phyloP scores from a whole-genome alignment of 2,888 invertebrate genomes.

The Ennomos erosarius region DNA sequence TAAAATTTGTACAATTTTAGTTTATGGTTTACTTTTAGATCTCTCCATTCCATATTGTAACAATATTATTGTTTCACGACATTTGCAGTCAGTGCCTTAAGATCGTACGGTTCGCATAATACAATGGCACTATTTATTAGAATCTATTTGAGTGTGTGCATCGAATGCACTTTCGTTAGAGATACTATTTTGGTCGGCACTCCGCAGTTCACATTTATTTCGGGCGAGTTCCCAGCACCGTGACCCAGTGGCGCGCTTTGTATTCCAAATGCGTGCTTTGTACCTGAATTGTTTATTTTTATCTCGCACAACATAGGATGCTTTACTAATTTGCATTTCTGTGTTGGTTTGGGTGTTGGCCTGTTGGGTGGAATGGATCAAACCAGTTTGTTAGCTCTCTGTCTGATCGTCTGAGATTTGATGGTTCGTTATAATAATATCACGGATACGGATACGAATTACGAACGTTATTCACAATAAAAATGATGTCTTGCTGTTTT shows the following conservation, averaged over 20 bases:
- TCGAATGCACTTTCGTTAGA: constrained; percentile 54
- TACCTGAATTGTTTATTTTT: constrained; percentile 63
- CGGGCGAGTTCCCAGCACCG: constrained; percentile 64
- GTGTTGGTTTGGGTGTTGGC: constrained; percentile 9
- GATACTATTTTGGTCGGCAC: constrained; percentile 65
- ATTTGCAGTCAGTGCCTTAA: too few species aligned
- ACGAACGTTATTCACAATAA: too few species aligned
- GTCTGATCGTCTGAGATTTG: constrained; percentile 9
- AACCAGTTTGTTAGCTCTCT: constrained; percentile 25
- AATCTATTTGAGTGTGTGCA: constrained; percentile 41
- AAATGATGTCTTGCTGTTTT: too few species aligned
- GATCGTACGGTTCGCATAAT: too few species aligned
- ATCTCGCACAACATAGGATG: constrained; percentile 31
- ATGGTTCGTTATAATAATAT: too few species aligned
- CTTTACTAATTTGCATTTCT: constrained; percentile 32
- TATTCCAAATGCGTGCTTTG: constrained; percentile 60
- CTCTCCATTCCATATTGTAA: too few species aligned
- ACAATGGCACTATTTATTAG: constrained; percentile 6
- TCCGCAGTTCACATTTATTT: constrained; percentile 68
- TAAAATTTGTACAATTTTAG: too few species aligned
- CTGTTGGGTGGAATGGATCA: constrained; percentile 9
- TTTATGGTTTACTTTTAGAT: too few species aligned
- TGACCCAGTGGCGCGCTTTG: constrained; percentile 75
- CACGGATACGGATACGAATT: too few species aligned
- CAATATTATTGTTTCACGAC: too few species aligned